Evolutionary conservation across 2,888 invertebrate genomes (phyloP), one percentile per base, ranked within the genome.

Genomic region (Teleiodes luculella): DNA sequence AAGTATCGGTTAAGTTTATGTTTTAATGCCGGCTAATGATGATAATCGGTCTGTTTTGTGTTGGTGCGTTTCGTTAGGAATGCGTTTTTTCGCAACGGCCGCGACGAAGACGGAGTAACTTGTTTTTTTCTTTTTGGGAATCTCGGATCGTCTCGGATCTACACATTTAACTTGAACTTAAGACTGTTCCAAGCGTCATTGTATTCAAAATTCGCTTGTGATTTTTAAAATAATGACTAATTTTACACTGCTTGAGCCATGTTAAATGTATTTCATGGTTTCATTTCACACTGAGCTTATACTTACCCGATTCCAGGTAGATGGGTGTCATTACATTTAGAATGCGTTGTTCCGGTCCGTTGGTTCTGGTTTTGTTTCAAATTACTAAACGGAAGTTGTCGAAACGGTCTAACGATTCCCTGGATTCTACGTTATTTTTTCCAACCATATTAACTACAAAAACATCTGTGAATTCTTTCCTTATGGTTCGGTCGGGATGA

Each of bases 21-120:
- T 33, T 47, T 48, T 55, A 47, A 35, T 47, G 24, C 28, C 55
- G 52, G 55, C 39, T 52, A 51, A 45, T 47, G 39, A 55, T 41
- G 39, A 52, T 52, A 48, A 52, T 18, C 11, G 20, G 18, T 11
- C 46, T 48, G 48, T 49, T 52, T 55, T 16, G 48, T 52, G 41
- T 45, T 48, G 47, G 20, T 55, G 31, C 16, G 35, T 5, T 53
- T 31, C 24, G 35, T 41, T 14, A n/a, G 35, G 45, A 35, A 45
- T 31, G 33, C 35, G 24, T 10, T 6, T 7, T 7, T 28, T 33
- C 13, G 14, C 35, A n/a, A 13, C 18, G 14, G 49, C 18, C 16
- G n/a, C 33, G 35, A n/a, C n/a, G n/a, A n/a, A n/a, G n/a, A n/a
- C n/a, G n/a, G n/a, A n/a, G n/a, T n/a, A n/a, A n/a, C n/a, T n/a